Conservation (phyloP, 2,113 vertebrate genomes). For the Neodon shergylaensis region DNA sequence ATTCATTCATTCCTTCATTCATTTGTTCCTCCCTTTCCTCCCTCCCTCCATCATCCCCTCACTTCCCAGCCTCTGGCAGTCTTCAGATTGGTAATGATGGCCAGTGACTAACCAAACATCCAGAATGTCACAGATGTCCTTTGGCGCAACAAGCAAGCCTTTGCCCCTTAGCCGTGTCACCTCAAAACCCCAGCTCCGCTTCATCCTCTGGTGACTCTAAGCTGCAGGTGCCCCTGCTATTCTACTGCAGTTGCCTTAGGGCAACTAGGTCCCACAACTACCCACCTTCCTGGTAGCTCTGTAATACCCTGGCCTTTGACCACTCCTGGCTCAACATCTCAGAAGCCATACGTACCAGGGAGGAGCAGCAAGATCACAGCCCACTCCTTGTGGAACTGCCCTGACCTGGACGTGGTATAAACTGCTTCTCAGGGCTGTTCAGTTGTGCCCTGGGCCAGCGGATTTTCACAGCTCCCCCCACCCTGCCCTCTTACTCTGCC, state of each 20-base stretch:
- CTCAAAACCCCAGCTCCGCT: background rate
- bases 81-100: background rate
- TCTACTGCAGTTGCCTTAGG: background rate
- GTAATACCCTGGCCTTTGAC: background rate
- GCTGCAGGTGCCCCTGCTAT: background rate
- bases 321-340: background rate
- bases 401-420: background rate
- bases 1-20: too few species aligned
- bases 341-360: background rate
- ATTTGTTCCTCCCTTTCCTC: background rate
- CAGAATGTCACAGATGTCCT: background rate
- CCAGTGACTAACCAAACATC: rapidly evolving
- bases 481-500: background rate
- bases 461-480: background rate
- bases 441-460: background rate
- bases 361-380: background rate
- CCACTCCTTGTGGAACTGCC: background rate
- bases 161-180: rapidly evolving
- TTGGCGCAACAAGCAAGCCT: background rate
- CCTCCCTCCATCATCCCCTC: too few species aligned
- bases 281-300: background rate
- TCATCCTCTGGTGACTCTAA: rapidly evolving
- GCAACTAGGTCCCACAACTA: rapidly evolving
- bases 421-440: background rate
- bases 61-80: background rate